Conservation (phyloP, 2,113 vertebrate species). For the Corythoichthys haematopterus region DNA sequence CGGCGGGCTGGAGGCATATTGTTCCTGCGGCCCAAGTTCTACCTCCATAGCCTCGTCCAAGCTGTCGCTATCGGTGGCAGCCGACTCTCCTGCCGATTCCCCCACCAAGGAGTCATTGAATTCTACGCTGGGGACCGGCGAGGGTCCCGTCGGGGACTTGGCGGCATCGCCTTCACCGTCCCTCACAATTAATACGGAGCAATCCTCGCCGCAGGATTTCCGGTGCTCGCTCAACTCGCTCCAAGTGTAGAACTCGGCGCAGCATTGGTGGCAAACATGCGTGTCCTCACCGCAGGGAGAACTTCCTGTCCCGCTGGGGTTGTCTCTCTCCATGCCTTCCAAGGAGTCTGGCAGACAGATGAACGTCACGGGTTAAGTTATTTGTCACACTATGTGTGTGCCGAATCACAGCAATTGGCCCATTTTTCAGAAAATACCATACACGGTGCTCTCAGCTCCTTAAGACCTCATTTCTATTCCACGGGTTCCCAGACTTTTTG, state of each 20-base stretch:
- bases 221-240: constrained; percentile 83
- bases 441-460: background rate
- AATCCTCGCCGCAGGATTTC: constrained; percentile 80
- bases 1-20: constrained; percentile 55
- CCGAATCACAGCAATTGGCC: background rate
- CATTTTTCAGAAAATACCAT: background rate
- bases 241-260: constrained; percentile 90
- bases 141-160: constrained; percentile 74
- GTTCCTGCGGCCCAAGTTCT: constrained; percentile 66
- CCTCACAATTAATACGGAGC: constrained; percentile 80
- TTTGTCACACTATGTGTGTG: constrained; percentile 8
- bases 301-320: constrained; percentile 72
- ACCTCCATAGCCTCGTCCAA: constrained; percentile 85
- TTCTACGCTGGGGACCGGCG: constrained; percentile 70
- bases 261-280: constrained; percentile 84
- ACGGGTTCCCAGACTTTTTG: background rate
- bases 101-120: constrained; percentile 77
- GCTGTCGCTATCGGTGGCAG: constrained; percentile 67
- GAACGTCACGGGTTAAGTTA: constrained; percentile 3
- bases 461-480: background rate
- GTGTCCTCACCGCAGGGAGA: constrained; percentile 80
- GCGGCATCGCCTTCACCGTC: constrained; percentile 71
- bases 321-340: constrained; percentile 74
- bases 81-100: constrained; percentile 11
- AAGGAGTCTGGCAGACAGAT: constrained; percentile 54